Evolutionary conservation across 1,140 invertebrate species (phyloP).

Genomic region (Orussus abietinus): DNA sequence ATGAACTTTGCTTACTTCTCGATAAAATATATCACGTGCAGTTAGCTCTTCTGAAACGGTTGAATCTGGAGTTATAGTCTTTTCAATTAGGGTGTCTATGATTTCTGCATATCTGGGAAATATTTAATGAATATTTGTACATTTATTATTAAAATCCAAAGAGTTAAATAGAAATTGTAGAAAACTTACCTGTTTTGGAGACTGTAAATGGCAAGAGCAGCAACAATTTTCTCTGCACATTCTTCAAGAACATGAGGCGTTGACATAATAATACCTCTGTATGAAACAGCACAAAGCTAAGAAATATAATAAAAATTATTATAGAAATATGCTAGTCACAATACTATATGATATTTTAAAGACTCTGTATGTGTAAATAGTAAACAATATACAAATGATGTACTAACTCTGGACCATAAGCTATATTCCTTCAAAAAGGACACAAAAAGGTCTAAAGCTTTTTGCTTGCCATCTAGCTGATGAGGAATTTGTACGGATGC

Average conservation of each 20-base stretch:
- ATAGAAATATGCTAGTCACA: conserved; percentile 1
- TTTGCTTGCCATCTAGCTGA: conserved; percentile 82
- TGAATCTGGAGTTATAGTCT: conserved; percentile 51
- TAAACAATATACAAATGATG: not conserved
- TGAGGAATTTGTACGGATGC: conserved; percentile 75
- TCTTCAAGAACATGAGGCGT: conserved; percentile 68
- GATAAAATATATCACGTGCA: conserved; percentile 69
- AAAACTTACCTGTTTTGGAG: conserved; percentile 60
- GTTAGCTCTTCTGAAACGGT: conserved; percentile 57
- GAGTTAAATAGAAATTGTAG: not conserved
- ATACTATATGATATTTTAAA: not conserved
- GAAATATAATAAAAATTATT: conserved; percentile 30
- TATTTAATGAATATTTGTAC: conserved; percentile 4
- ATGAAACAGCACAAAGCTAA: conserved; percentile 58
- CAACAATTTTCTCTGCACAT: conserved; percentile 71
- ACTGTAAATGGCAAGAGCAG: conserved; percentile 66
- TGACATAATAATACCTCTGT: conserved; percentile 57
- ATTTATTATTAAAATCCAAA: not conserved
- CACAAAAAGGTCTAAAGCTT: conserved; percentile 69
- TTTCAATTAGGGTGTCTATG: conserved; percentile 59
- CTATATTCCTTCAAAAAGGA: conserved; percentile 73
- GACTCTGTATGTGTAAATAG: conserved; percentile 1
- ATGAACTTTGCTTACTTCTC: conserved; percentile 61
- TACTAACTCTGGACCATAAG: conserved; percentile 67
- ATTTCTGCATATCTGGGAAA: conserved; percentile 40